phyloP scores from a whole-genome alignment of 2,113 vertebrate genomes.

The Pluvialis apricaria region DNA sequence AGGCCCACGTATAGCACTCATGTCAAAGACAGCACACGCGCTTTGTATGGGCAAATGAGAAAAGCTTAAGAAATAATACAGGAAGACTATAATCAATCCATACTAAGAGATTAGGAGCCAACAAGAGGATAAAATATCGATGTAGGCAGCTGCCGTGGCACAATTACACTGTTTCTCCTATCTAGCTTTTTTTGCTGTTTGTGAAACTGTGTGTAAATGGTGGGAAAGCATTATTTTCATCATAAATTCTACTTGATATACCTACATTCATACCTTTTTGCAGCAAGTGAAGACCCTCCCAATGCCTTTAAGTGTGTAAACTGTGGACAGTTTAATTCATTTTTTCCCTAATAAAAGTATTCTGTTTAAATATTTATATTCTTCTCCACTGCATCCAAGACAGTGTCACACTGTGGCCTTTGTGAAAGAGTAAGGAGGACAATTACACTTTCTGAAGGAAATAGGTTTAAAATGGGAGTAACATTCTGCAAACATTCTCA shows the following conservation, averaged over 20 bases:
- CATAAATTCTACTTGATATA: neutral
- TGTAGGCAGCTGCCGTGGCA: neutral
- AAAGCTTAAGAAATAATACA: neutral
- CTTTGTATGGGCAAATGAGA: neutral
- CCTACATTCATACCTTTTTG: neutral
- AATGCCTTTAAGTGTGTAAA: neutral
- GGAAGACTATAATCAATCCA: neutral
- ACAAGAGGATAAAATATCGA: neutral
- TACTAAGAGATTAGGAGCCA: neutral
- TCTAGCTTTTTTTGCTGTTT: neutral
- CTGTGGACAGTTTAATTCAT: neutral
- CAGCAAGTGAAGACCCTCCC: neutral
- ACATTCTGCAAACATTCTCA: neutral
- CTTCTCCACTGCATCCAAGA: neutral
- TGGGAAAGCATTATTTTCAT: neutral
- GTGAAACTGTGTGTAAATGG: accelerated
- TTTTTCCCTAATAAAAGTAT: neutral
- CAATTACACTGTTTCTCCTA: neutral
- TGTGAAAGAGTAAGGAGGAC: neutral
- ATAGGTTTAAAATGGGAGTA: neutral
- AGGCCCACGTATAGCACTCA: neutral
- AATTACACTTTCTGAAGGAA: neutral
- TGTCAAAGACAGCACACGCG: neutral
- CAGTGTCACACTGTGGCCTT: neutral
- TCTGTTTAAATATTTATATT: neutral